A percentile compares a stretch with the other conserved stretches of the same genome.
These are phyloP conservation scores for Anastrepha obliqua DNA, from an alignment of 1,140 invertebrate species.

Conservation along the genomic window DNA sequence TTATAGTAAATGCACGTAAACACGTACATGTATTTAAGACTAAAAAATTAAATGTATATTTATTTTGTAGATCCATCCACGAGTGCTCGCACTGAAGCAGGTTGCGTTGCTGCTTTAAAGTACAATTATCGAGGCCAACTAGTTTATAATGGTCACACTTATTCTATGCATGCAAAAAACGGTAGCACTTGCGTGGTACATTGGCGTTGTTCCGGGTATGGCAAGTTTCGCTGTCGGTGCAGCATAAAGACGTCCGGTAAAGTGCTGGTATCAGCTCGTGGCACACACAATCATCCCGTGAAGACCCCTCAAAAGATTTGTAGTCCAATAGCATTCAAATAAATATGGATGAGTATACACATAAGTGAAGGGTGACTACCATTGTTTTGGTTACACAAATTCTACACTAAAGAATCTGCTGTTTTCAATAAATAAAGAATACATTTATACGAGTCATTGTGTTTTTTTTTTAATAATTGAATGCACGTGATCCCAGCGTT, in stretches of 20 bases:
- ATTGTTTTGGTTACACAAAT: no score
- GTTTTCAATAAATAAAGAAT: not conserved
- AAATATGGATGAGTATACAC: not conserved
- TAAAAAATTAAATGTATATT: no score
- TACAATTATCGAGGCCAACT: constrained; percentile 69
- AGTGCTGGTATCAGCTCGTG: constrained; percentile 56
- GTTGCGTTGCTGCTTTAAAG: not conserved
- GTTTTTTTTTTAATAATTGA: not conserved
- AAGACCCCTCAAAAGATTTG: constrained; percentile 61
- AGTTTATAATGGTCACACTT: constrained; percentile 62
- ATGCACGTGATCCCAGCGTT: no score
- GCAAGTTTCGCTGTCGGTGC: constrained; percentile 61
- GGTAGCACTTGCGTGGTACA: constrained; percentile 59
- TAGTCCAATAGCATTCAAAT: constrained; percentile 57
- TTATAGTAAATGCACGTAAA: not conserved
- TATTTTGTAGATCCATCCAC: no score
- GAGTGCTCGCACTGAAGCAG: no score
- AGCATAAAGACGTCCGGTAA: constrained; percentile 64
- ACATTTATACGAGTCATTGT: not conserved
- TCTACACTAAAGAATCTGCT: no score
- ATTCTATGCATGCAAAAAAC: constrained; percentile 61
- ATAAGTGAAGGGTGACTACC: not conserved
- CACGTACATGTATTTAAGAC: no score
- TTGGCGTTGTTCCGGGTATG: constrained; percentile 66
- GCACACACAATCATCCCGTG: constrained; percentile 64